Base-by-base conservation (phyloP, 1,140 invertebrate species). In the Brachionus asplanchnoidis region DNA sequence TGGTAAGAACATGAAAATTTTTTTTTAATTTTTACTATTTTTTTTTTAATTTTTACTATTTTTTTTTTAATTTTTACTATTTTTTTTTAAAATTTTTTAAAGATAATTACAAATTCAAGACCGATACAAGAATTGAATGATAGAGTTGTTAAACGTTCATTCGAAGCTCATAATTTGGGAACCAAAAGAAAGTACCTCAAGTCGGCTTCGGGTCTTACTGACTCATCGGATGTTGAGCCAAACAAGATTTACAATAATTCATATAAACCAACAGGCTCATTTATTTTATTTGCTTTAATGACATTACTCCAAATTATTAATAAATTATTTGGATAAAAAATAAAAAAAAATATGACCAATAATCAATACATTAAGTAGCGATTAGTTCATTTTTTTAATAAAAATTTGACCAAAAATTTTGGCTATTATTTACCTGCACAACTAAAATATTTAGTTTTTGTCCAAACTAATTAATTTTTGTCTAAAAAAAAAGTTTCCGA, bases 71-170 rank as follows among this genome's bases (percentile, higher is more conserved):
- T 17, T 65, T 65, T 65, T 23, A n/a, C 7, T 26, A 26, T 0
- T 23, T 23, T 23, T 17, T 66, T 28, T 66, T 32, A 2, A n/a
- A n/a, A 26, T 44, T 42, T 44, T 73, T 40, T 42, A 1, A 20
- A 73, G 68, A 73, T 73, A 73, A 40, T 73, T 23, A 73, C 68
- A 73, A 73, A 73, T 11, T 73, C 68, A 40, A 40, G 68, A 42
- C 68, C 68, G 9, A 73, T 73, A 73, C 68, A 73, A 20, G 68
- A 73, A 5, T n/a, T 73, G 17, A 40, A 73, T 73, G 36, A 73
- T 17, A n/a, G 68, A 73, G 3, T 17, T 40, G 68, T 73, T 7
- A 73, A 42, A 40, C 68, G 68, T 0, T 73, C 68, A 42, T 73
- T 73, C 32, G 40, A 73, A 68, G 66, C 26, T 14, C 5, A 36